Percentiles rank a stretch among this genome's conserved stretches.
Evolutionary conservation across 2,113 vertebrate genomes (phyloP).

Genomic region (Gnathonemus longibarbis): DNA sequence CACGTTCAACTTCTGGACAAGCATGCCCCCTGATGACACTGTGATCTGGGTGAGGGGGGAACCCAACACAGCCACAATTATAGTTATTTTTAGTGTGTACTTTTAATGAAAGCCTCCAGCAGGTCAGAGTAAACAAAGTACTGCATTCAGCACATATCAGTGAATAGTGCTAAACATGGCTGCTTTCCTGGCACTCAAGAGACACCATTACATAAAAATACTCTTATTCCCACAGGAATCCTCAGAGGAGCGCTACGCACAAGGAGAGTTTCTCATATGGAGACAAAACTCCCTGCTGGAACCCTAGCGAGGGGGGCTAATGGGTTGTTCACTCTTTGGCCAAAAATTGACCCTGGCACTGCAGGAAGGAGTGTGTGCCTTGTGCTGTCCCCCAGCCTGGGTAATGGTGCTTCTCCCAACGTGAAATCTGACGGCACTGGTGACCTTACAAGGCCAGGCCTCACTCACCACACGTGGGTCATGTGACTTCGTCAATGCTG

Average conservation of each 20-base stretch:
- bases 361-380: not conserved
- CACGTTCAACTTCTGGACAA: conserved; percentile 72
- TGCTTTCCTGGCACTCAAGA: not conserved
- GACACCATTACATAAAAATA: not conserved
- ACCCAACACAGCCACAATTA: not conserved
- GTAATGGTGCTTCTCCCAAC: not conserved
- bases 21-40: conserved; percentile 79
- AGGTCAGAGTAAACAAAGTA: not conserved
- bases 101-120: not conserved
- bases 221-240: not conserved
- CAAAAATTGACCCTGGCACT: not conserved
- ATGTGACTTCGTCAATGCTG: conserved; percentile 60
- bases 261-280: not conserved
- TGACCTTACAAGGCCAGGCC: not conserved
- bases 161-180: not conserved
- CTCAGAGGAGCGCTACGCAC: not conserved
- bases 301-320: not conserved
- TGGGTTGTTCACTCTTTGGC: not conserved
- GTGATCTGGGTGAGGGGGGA: conserved; percentile 56
- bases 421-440: not conserved
- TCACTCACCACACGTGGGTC: conserved; percentile 73
- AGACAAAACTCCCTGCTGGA: not conserved
- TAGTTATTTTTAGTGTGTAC: not conserved
- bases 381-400: not conserved
- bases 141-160: not conserved